Evolutionary conservation across 2,888 invertebrate species (phyloP).

Genomic region (Dolichopus griseipennis): DNA sequence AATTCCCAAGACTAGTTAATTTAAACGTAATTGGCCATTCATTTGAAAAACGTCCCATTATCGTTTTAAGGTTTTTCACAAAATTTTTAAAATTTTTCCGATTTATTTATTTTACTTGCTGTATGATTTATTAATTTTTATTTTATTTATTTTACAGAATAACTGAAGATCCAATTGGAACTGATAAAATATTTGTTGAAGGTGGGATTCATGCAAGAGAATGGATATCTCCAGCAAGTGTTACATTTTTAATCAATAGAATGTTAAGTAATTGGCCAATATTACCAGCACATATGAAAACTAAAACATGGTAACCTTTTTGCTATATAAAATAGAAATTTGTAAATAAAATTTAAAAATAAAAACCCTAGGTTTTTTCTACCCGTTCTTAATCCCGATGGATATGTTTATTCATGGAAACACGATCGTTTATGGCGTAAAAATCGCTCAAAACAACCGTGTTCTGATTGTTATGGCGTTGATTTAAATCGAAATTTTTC

Average conservation of each 20-base stretch:
- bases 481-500: constrained; percentile 73
- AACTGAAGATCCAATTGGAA: no score
- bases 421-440: constrained; percentile 72
- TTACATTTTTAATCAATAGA: no score
- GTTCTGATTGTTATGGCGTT: constrained; percentile 56
- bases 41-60: constrained; percentile 59
- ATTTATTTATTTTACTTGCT: not conserved
- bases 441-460: constrained; percentile 53
- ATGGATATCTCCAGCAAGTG: no score
- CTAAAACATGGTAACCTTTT: not conserved
- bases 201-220: no score
- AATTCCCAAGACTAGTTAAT: constrained; percentile 57
- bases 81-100: not conserved
- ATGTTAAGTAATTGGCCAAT: no score
- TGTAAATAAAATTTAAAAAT: not conserved
- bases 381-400: constrained; percentile 69
- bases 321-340: not conserved
- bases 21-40: constrained; percentile 59
- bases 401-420: constrained; percentile 65
- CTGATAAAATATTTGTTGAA: no score
- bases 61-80: constrained; percentile 41
- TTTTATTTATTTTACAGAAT: no score
- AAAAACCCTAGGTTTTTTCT: constrained; percentile 58
- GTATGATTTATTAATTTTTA: no score
- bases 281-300: no score